Evolutionary conservation across 2,888 invertebrate genomes (phyloP), one percentile per base, ranked within the genome.

Genomic region (Hemicrepidius hirtus): DNA sequence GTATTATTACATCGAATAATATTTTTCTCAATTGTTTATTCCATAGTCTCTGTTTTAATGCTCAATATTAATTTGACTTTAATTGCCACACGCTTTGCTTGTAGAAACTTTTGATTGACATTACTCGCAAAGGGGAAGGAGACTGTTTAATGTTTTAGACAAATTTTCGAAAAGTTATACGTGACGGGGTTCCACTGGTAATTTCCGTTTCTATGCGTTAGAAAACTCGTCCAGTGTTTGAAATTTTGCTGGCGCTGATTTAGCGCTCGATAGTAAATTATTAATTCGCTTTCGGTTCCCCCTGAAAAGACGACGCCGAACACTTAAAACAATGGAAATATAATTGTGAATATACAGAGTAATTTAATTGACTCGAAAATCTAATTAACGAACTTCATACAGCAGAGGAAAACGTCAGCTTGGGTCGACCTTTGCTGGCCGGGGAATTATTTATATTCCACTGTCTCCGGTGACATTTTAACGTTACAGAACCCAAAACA

Each of bases 311-410:
- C 46, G 57, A 24, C 65, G 63, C 62, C 53, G 49, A 68, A 72
- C 55, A 65, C 65, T 60, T 65, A 68, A 73, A 73, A 73, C 73
- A 73, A 73, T 73, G 68, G 68, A 73, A 73, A 73, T 73, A 73
- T 73, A 68, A 73, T 73, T 68, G 64, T 68, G 68, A 68, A 73
- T 73, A 68, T 59, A 73, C 64, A 68, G 64, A 50, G 59, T 73
- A 73, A 73, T 73, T 69, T 69, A 73, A 73, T 73, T 73, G 73
- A 69, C 44, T 68, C 65, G 73, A 73, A 73, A 73, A 73, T 69
- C 65, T 62, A 73, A 73, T 73, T 73, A 73, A 69, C 65, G 44
- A 69, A 73, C 73, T 65, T 68, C 73, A 73, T 68, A 68, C 64
- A 64, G 59, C 64, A 65, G 21, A 40, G 68, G 44, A 63, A 68